A percentile compares a stretch with the other conserved stretches of the same genome.
Conservation (phyloP, 2,113 vertebrate genomes). For the Capricornis sumatraensis region DNA sequence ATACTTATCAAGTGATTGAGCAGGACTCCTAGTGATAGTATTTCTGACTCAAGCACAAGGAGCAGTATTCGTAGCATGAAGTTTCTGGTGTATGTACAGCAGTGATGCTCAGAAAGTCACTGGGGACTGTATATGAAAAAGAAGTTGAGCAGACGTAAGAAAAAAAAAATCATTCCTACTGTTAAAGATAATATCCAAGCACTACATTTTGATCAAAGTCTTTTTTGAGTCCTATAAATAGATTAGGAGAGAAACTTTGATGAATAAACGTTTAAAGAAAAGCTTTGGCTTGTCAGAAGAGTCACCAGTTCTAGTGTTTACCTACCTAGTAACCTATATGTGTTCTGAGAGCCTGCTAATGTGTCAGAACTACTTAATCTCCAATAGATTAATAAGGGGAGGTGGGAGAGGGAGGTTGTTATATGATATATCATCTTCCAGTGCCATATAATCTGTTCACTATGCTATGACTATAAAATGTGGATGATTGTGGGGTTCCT, state of each 20-base stretch:
- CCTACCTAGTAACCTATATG: neutral
- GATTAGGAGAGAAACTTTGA: neutral
- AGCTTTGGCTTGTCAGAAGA: neutral
- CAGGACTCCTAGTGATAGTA: neutral
- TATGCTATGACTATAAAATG: neutral
- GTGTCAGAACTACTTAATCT: neutral
- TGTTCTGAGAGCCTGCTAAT: neutral
- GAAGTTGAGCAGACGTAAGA: neutral
- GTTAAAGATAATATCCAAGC: neutral
- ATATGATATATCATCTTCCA: neutral
- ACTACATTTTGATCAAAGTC: neutral
- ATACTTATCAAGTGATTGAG: neutral
- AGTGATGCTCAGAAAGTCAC: neutral
- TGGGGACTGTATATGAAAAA: neutral
- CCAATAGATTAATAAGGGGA: neutral
- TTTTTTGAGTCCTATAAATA: neutral
- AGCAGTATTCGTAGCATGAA: neutral
- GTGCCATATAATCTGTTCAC: neutral
- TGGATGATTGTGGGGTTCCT: neutral
- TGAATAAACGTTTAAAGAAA: neutral
- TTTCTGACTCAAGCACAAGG: neutral
- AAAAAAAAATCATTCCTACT: neutral
- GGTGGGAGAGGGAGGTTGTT: neutral
- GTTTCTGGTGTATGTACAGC: neutral
- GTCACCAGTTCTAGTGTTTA: neutral